phyloP scores from a whole-genome alignment of 1,140 invertebrate species.

The Callitettix versicolor region DNA sequence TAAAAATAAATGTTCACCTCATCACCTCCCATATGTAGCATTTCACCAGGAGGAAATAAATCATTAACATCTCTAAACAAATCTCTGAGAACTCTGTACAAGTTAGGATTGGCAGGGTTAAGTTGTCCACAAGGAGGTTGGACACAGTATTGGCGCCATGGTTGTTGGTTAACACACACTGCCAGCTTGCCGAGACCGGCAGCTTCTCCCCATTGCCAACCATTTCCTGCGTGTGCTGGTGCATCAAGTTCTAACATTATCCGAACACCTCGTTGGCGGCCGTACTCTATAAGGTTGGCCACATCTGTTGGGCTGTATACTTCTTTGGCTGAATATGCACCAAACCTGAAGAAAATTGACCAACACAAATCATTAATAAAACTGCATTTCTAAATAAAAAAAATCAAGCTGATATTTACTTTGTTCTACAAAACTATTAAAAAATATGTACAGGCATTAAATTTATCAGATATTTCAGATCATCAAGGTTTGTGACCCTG shows the following conservation, averaged over 20 bases:
- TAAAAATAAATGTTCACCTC: slow-evolving; percentile 42
- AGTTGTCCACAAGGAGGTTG: slow-evolving; percentile 78
- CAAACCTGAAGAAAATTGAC: slow-evolving; percentile 38
- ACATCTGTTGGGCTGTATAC: slow-evolving; percentile 59
- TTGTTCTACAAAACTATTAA: background rate
- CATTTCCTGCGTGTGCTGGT: slow-evolving; percentile 72
- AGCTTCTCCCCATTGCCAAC: slow-evolving; percentile 64
- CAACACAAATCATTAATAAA: too few relatives aligned
- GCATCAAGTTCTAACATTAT: slow-evolving; percentile 74
- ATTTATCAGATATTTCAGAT: background rate
- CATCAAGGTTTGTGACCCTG: too few relatives aligned
- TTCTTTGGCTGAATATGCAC: slow-evolving; percentile 58
- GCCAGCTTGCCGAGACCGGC: slow-evolving; percentile 48
- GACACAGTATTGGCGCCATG: slow-evolving; percentile 63
- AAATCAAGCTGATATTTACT: too few relatives aligned
- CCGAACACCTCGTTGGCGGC: slow-evolving; percentile 56
- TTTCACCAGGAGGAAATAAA: slow-evolving; percentile 42
- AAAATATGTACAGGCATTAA: background rate
- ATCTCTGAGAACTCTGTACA: slow-evolving; percentile 55
- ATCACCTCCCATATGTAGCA: slow-evolving; percentile 77
- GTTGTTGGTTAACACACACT: slow-evolving; percentile 61
- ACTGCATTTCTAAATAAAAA: too few relatives aligned
- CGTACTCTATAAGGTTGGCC: slow-evolving; percentile 53
- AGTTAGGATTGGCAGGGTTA: slow-evolving; percentile 64
- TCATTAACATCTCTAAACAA: slow-evolving; percentile 59